Conservation (phyloP, 2,113 vertebrate species). For the Syrrhaptes paradoxus region DNA sequence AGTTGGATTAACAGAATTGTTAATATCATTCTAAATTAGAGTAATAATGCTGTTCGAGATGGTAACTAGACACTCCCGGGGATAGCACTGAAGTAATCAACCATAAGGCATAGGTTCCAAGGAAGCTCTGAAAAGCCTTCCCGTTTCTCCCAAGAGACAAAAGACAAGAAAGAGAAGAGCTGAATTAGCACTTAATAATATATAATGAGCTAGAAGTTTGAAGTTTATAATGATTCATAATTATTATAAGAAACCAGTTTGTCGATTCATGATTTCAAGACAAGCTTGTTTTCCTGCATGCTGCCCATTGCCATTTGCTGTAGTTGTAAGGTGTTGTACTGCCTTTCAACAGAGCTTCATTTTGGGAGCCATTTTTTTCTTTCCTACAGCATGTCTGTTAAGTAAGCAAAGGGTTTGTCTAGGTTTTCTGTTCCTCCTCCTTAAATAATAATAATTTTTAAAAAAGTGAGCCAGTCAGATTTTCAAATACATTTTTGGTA, state of each 20-base stretch:
- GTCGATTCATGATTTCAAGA: conserved; percentile 14
- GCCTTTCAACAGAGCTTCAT: conserved; percentile 34
- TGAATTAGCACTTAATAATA: conserved; percentile 36
- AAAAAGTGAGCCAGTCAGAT: neutral
- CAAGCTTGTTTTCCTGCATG: neutral
- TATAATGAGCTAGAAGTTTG: conserved; percentile 38
- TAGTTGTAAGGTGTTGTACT: neutral
- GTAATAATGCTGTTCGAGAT: neutral
- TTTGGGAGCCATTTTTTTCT: neutral
- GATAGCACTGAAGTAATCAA: neutral
- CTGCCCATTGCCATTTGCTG: neutral
- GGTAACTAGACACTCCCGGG: neutral
- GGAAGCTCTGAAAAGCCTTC: neutral
- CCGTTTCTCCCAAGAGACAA: conserved; percentile 15
- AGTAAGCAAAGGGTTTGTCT: neutral
- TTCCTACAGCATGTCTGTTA: neutral
- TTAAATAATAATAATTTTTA: neutral
- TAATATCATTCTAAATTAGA: neutral
- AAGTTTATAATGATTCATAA: conserved; percentile 11
- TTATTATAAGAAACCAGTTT: conserved; percentile 29
- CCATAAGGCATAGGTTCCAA: neutral
- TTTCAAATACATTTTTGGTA: conserved; percentile 8
- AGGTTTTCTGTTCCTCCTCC: neutral
- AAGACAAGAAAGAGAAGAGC: conserved; percentile 25
- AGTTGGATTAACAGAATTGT: neutral